phyloP scores from a whole-genome alignment of 37 sponge, comb jelly and placozoan genomes.

The Haliclona indistincta region DNA sequence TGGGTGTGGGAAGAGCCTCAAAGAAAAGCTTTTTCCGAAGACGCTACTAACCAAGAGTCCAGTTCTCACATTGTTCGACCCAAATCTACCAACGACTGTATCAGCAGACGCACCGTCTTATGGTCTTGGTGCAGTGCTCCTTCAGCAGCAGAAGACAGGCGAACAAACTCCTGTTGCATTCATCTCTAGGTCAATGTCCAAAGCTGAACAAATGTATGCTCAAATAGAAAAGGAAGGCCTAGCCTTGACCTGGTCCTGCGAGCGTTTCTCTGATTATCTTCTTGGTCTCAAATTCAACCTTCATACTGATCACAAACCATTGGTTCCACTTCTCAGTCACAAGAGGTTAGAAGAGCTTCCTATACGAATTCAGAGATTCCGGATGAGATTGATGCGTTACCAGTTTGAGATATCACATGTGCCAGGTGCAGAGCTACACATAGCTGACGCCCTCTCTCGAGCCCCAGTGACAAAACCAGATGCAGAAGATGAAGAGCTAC shows the following conservation, averaged over 20 bases:
- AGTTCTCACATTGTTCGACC: constrained; percentile 17
- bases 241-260: constrained; percentile 15
- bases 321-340: constrained; percentile 15
- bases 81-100: too few species aligned
- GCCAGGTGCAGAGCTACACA: constrained; percentile 26
- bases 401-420: constrained; percentile 10
- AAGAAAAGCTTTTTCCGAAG: constrained; percentile 5
- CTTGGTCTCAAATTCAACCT: too few species aligned
- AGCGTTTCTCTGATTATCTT: constrained; percentile 10
- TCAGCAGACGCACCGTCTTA: neutral
- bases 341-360: constrained; percentile 38
- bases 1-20: constrained; percentile 17
- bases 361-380: constrained; percentile 24
- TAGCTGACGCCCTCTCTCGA: constrained; percentile 37
- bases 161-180: constrained; percentile 1
- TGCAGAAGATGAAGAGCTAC: neutral
- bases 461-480: constrained; percentile 5
- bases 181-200: constrained; percentile 6
- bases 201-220: constrained; percentile 13
- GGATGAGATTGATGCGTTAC: constrained; percentile 33
- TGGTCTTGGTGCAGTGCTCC: neutral
- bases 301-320: too few species aligned
- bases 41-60: constrained; percentile 7
- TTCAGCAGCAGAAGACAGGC: constrained; percentile 7
- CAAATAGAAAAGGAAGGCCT: constrained; percentile 24